These are phyloP conservation scores for Hippocampus barbouri DNA, from an alignment of 2,113 vertebrate genomes.

Conservation along the genomic window DNA sequence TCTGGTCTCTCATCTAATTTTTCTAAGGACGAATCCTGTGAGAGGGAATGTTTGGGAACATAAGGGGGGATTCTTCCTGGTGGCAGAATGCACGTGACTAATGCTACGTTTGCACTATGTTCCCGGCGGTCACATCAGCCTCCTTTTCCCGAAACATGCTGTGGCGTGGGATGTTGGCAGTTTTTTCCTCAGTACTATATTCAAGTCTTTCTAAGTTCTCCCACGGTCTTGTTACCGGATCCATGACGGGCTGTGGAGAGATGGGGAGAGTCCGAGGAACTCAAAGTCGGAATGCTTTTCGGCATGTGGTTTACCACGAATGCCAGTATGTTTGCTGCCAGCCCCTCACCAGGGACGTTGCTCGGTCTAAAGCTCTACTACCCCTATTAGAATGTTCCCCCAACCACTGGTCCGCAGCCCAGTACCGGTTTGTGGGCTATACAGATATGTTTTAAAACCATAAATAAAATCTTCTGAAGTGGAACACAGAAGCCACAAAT, in stretches of 20 bases:
- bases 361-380: too few relatives aligned
- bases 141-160: background rate
- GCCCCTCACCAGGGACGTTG: background rate
- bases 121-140: background rate
- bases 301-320: background rate
- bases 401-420: too few relatives aligned
- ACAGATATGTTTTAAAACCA: too few relatives aligned
- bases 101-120: background rate
- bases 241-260: background rate
- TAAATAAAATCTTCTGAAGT: too few relatives aligned
- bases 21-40: background rate
- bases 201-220: background rate
- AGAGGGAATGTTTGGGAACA: background rate
- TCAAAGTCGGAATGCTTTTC: background rate
- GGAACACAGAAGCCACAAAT: too few relatives aligned
- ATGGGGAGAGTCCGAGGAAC: background rate
- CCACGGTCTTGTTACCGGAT: background rate
- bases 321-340: background rate
- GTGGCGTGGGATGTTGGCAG: background rate
- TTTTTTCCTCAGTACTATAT: background rate
- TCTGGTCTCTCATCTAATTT: background rate
- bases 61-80: background rate
- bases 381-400: too few relatives aligned
- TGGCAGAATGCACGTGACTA: background rate
- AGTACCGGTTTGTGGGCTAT: too few relatives aligned